Conservation (phyloP, 1,140 invertebrate genomes). For the Zaprionus taronus region DNA sequence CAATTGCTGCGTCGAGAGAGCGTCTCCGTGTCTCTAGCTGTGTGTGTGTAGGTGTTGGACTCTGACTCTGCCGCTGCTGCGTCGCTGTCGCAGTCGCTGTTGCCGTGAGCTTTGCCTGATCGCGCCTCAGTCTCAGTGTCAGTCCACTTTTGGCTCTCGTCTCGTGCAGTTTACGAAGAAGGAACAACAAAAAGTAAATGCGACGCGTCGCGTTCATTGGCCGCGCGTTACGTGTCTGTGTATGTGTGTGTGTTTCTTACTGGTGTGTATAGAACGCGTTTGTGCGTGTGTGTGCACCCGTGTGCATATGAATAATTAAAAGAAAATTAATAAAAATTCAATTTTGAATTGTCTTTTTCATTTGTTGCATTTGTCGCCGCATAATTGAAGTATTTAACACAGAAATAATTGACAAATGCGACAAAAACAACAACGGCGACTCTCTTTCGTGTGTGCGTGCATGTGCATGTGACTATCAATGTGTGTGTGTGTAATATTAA, state of each 20-base stretch:
- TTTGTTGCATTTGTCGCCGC: slow-evolving; percentile 9
- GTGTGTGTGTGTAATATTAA: slow-evolving; percentile 53
- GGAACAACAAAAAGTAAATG: slow-evolving; percentile 32
- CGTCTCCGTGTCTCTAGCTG: neutral
- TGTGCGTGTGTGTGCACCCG: neutral
- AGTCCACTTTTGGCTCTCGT: slow-evolving; percentile 75
- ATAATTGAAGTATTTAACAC: slow-evolving; percentile 16
- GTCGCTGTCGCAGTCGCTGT: slow-evolving; percentile 24
- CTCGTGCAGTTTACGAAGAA: slow-evolving; percentile 59
- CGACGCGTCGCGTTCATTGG: slow-evolving; percentile 42
- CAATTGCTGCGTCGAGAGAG: slow-evolving; percentile 44
- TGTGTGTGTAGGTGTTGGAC: slow-evolving; percentile 48
- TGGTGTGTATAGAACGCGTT: slow-evolving; percentile 30
- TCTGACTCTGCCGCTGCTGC: slow-evolving; percentile 31
- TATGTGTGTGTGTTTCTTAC: slow-evolving; percentile 30
- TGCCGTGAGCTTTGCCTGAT: slow-evolving; percentile 74
- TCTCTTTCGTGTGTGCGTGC: slow-evolving; percentile 23
- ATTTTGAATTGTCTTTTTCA: slow-evolving; percentile 31
- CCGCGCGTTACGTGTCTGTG: slow-evolving; percentile 49
- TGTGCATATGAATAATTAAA: slow-evolving; percentile 36
- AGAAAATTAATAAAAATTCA: slow-evolving; percentile 43
- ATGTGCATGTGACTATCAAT: slow-evolving; percentile 38
- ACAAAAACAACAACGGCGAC: slow-evolving; percentile 8
- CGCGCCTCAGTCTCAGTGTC: slow-evolving; percentile 55
- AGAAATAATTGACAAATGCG: slow-evolving; percentile 55